Conservation (phyloP, 2,888 invertebrate genomes). For the Agrotis segetum region DNA sequence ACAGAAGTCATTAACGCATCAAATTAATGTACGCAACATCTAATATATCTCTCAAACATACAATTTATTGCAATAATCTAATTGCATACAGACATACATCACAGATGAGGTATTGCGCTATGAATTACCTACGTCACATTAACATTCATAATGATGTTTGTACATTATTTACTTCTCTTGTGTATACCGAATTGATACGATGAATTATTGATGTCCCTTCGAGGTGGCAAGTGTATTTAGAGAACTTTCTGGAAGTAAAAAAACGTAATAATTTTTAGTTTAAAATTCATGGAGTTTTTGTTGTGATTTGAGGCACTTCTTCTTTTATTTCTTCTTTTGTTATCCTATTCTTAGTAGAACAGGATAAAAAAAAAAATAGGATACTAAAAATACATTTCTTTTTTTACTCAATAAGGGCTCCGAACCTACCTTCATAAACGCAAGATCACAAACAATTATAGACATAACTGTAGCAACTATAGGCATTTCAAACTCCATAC, state of each 20-base stretch:
- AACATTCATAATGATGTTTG: conserved; percentile 67
- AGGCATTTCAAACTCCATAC: too few relatives aligned
- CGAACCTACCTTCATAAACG: too few relatives aligned
- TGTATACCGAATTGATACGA: conserved; percentile 66
- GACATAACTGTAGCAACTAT: too few relatives aligned
- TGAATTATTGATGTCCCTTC: conserved; percentile 75
- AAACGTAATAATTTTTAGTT: conserved; percentile 18
- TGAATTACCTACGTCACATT: conserved; percentile 60
- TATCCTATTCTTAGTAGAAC: too few relatives aligned
- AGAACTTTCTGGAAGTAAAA: conserved; percentile 21
- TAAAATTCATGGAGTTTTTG: conserved; percentile 21
- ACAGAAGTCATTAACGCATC: conserved; percentile 27
- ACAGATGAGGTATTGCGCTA: conserved; percentile 52
- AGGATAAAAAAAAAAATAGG: too few relatives aligned
- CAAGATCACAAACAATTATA: too few relatives aligned
- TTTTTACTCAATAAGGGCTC: too few relatives aligned
- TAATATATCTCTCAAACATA: conserved; percentile 54
- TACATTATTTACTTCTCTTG: conserved; percentile 62
- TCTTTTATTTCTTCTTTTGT: too few relatives aligned
- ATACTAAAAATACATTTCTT: too few relatives aligned
- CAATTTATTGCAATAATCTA: conserved; percentile 58
- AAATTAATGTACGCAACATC: conserved; percentile 45
- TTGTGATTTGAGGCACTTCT: neutral
- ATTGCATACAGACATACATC: conserved; percentile 50
- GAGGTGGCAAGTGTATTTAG: conserved; percentile 37